Conservation (phyloP, 2,113 vertebrate genomes). For the Caranx ignobilis region DNA sequence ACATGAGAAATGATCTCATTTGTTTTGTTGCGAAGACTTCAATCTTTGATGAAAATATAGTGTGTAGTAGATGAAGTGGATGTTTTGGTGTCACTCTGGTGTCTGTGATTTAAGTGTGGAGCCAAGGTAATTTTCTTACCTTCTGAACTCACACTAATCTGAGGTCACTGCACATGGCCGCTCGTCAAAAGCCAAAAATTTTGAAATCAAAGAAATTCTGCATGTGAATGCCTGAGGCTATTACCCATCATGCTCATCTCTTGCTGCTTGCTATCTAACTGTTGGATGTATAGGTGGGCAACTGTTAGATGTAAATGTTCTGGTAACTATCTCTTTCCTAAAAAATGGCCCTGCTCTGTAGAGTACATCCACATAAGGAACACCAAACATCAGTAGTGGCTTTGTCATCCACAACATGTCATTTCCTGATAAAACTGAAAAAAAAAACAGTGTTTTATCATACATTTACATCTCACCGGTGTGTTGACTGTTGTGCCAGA, state of each 20-base stretch:
- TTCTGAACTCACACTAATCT: background rate
- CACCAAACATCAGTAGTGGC: background rate
- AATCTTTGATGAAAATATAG: too few species aligned
- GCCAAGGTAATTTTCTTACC: background rate
- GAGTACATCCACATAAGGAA: background rate
- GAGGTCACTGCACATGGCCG: background rate
- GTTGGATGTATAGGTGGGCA: too few species aligned
- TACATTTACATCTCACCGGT: background rate
- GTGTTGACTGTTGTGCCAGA: background rate
- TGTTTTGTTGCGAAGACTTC: background rate
- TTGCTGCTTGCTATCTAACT: too few species aligned
- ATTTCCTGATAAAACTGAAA: background rate
- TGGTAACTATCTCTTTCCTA: too few species aligned
- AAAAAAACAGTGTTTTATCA: background rate
- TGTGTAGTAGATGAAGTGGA: too few species aligned
- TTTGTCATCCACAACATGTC: background rate
- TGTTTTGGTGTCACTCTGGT: background rate
- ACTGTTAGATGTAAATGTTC: too few species aligned
- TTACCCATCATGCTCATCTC: too few species aligned
- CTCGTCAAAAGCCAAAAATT: background rate
- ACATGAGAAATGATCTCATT: background rate
- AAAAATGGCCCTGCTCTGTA: too few species aligned
- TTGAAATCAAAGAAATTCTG: background rate
- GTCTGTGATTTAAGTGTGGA: background rate
- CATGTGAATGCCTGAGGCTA: background rate